These are phyloP conservation scores for Pseudomyrmex gracilis DNA, from an alignment of 1,140 invertebrate genomes.

Conservation along the genomic window DNA sequence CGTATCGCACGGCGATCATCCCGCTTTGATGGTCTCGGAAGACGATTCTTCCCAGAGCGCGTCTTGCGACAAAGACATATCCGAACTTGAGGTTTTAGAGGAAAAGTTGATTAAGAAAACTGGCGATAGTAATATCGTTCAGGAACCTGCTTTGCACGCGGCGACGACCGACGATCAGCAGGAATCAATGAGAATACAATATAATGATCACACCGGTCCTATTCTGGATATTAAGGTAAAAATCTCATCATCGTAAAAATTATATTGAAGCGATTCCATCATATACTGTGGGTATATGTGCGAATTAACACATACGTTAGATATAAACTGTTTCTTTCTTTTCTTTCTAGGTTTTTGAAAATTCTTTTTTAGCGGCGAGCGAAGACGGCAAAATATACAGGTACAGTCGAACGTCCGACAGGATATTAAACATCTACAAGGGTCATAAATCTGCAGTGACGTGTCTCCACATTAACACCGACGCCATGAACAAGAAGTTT, in stretches of 20 bases:
- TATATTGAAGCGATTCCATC: background rate
- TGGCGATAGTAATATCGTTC: slow-evolving; percentile 11
- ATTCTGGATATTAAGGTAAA: slow-evolving; percentile 85
- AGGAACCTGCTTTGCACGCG: slow-evolving; percentile 10
- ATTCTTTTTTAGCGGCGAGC: slow-evolving; percentile 84
- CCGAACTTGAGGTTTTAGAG: slow-evolving; percentile 51
- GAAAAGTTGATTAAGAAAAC: slow-evolving; percentile 42
- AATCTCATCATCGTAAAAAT: background rate
- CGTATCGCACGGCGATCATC: background rate
- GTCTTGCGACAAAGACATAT: background rate
- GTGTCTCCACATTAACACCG: slow-evolving; percentile 84
- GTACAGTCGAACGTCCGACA: slow-evolving; percentile 81
- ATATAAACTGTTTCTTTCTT: slow-evolving; percentile 30
- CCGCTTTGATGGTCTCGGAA: background rate
- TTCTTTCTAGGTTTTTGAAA: slow-evolving; percentile 81
- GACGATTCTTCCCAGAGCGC: background rate
- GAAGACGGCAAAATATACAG: slow-evolving; percentile 84
- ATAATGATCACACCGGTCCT: slow-evolving; percentile 82
- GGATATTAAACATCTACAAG: slow-evolving; percentile 83
- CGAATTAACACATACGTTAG: too few relatives aligned
- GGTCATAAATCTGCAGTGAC: slow-evolving; percentile 87
- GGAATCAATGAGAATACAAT: slow-evolving; percentile 72
- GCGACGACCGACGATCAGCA: slow-evolving; percentile 36
- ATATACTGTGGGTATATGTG: too few relatives aligned
- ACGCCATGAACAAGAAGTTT: slow-evolving; percentile 82